phyloP scores from a whole-genome alignment of 35 echinoderm and acorn worm species.

The Lytechinus variegatus region DNA sequence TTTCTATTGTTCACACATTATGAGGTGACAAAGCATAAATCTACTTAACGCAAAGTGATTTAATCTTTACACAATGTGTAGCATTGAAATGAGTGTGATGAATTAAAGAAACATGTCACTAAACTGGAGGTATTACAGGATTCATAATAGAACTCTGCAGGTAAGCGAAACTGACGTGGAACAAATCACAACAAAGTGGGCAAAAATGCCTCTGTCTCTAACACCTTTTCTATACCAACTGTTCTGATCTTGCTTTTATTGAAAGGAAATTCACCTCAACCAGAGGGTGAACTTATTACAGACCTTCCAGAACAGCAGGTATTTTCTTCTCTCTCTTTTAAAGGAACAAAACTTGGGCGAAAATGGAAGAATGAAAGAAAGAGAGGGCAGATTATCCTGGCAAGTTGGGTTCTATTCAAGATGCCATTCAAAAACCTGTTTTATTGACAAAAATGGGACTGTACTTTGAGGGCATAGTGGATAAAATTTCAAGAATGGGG shows the following conservation, averaged over 20 bases:
- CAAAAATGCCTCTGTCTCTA: neutral
- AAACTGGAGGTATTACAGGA: neutral
- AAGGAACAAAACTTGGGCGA: neutral
- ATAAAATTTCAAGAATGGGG: constrained; percentile 41
- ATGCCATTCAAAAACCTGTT: constrained; percentile 50
- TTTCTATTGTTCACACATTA: neutral
- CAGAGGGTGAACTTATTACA: constrained; percentile 41
- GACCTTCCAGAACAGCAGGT: constrained; percentile 15
- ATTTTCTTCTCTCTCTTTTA: constrained; percentile 5
- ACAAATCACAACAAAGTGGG: constrained; percentile 51
- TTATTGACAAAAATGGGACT: constrained; percentile 1
- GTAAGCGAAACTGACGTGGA: constrained; percentile 37
- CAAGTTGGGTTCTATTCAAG: neutral
- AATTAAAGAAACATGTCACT: constrained; percentile 30
- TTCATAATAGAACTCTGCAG: neutral
- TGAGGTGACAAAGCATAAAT: neutral
- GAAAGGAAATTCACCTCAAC: constrained; percentile 42
- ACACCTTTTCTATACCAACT: constrained; percentile 23
- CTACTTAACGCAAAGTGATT: neutral
- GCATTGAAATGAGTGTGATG: neutral
- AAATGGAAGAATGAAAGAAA: neutral
- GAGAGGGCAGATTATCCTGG: constrained; percentile 35
- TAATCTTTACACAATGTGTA: neutral
- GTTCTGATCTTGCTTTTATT: neutral
- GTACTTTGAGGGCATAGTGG: constrained; percentile 51